Conservation (phyloP, 2,113 vertebrate genomes). For the Mirounga angustirostris region DNA sequence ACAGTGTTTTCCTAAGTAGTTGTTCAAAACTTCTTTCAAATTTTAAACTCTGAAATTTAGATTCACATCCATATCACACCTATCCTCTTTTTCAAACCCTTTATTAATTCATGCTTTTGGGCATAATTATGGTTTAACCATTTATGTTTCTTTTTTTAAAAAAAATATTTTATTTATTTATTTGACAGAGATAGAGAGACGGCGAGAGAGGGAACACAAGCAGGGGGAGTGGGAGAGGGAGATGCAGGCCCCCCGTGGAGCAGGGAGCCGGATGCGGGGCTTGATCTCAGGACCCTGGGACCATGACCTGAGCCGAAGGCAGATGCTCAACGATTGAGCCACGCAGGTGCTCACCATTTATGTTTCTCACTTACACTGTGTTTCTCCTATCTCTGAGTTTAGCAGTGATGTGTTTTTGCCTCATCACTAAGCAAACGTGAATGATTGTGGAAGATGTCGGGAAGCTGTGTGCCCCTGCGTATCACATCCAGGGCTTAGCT, state of each 20-base stretch:
- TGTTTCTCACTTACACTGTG: neutral
- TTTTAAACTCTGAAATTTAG: neutral
- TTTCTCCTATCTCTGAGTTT: neutral
- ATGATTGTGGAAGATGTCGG: neutral
- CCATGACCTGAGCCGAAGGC: no score
- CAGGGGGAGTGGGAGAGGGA: no score
- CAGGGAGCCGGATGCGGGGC: no score
- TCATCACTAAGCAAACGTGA: rapidly evolving
- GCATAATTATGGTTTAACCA: neutral
- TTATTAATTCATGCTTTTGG: neutral
- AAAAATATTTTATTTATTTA: no score
- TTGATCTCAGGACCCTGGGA: no score
- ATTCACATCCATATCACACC: neutral
- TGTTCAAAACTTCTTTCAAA: neutral
- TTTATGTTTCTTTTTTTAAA: no score
- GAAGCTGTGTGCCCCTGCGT: rapidly evolving
- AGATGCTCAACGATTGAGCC: no score
- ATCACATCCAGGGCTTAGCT: rapidly evolving
- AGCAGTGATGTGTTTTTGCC: neutral
- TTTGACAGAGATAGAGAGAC: no score
- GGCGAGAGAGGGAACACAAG: no score
- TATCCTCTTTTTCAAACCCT: neutral
- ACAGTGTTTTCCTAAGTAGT: neutral
- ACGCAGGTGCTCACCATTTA: no score
- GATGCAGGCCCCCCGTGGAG: no score